Evolutionary conservation across 1,140 invertebrate species (phyloP).

Genomic region (Teleopsis dalmanni): DNA sequence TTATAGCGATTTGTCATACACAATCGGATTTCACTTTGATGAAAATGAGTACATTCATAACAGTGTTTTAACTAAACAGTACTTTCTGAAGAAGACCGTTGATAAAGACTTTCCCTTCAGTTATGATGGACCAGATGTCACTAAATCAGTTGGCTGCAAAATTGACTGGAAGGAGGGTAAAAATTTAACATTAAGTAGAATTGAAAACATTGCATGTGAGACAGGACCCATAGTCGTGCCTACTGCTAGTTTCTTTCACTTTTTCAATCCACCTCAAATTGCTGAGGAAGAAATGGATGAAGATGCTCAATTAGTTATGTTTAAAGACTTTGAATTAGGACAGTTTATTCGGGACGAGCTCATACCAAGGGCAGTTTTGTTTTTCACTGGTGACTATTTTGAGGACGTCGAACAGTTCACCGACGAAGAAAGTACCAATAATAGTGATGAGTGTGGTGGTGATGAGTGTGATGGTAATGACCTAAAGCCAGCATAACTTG

Average conservation of each 20-base stretch:
- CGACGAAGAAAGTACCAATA: too few species aligned
- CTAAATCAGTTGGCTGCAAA: constrained; percentile 81
- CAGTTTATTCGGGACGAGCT: neutral
- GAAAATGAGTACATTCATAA: constrained; percentile 96
- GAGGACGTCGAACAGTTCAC: too few species aligned
- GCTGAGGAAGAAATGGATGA: constrained; percentile 61
- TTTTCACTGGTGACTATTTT: too few species aligned
- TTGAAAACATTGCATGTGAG: constrained; percentile 80
- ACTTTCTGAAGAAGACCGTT: constrained; percentile 87
- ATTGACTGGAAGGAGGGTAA: constrained; percentile 96
- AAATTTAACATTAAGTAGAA: constrained; percentile 91
- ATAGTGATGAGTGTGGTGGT: too few species aligned
- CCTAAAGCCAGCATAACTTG: too few species aligned
- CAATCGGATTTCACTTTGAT: constrained; percentile 86
- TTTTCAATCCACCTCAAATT: constrained; percentile 82
- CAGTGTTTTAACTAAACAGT: constrained; percentile 86
- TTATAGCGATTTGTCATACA: constrained; percentile 55
- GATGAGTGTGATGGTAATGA: too few species aligned
- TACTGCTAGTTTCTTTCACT: constrained; percentile 97
- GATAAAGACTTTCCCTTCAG: constrained; percentile 87
- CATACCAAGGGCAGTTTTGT: too few species aligned
- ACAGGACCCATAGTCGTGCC: constrained; percentile 91
- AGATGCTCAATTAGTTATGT: constrained; percentile 50
- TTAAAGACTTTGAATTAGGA: neutral
- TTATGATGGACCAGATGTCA: constrained; percentile 97